Conservation (phyloP, 1,140 invertebrate genomes). For the Bombyx mandarina region DNA sequence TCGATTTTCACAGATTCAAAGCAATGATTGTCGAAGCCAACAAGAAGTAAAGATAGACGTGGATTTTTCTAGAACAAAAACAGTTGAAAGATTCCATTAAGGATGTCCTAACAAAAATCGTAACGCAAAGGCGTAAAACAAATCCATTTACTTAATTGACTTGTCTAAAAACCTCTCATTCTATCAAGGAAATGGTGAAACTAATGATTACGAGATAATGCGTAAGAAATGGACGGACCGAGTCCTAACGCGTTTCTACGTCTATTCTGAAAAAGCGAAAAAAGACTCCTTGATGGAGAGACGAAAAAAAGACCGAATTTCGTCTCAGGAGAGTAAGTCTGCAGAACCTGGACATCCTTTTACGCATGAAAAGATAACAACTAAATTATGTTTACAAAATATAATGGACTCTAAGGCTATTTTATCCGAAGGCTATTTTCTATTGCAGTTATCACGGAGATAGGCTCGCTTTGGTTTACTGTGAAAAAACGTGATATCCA, state of each 20-base stretch:
- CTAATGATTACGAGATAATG: conserved; percentile 62
- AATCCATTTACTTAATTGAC: conserved; percentile 34
- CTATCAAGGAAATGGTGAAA: conserved; percentile 42
- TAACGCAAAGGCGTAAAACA: conserved; percentile 11
- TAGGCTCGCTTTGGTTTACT: conserved; percentile 9
- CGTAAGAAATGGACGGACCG: conserved; percentile 55
- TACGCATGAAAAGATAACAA: conserved; percentile 22
- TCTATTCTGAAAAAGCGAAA: conserved; percentile 64
- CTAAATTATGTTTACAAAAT: conserved; percentile 3
- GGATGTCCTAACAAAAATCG: neutral
- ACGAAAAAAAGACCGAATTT: conserved; percentile 64
- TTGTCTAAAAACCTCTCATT: conserved; percentile 37
- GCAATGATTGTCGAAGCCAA: too few relatives aligned
- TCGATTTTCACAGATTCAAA: too few relatives aligned
- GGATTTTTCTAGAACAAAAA: too few relatives aligned
- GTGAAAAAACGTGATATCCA: conserved; percentile 46
- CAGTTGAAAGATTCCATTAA: too few relatives aligned
- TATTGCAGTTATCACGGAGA: conserved; percentile 3
- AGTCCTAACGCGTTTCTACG: conserved; percentile 49
- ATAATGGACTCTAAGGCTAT: conserved; percentile 17
- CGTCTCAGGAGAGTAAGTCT: conserved; percentile 66
- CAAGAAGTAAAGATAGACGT: too few relatives aligned
- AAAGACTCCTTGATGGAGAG: conserved; percentile 58
- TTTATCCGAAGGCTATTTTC: conserved; percentile 15
- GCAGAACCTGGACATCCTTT: conserved; percentile 47